Base-by-base conservation (phyloP, 1,140 invertebrate species). In the Diabrotica virgifera region DNA sequence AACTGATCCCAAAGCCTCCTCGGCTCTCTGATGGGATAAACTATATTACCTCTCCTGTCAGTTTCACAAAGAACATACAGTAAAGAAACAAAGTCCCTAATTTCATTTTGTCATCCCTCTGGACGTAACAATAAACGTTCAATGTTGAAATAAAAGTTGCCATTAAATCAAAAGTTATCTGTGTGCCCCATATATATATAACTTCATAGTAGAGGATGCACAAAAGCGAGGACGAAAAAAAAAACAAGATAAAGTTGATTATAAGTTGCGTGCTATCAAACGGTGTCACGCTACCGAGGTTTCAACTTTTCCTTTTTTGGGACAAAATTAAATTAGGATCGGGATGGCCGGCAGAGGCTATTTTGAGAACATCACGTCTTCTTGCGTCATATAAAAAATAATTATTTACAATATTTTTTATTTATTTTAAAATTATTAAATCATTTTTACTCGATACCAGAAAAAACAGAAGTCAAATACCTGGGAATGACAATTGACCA, bases 101-200 rank as follows among this genome's bases (percentile, higher is more conserved):
- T 46, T 46, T 46, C 40, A 46, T 46, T 46, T 46, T 46, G 40
- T 46, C 40, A n/a, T 46, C 40, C 40, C 40, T 46, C 40, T 46
- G 40, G 40, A 46, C 40, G 40, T 46, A 46, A 46, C 40, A 46
- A 46, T 46, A 46, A 46, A 46, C 40, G 40, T 46, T 46, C 40
- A 46, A 46, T 46, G 40, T 46, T 46, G 40, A 46, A 46, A 46
- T 46, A 46, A 46, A 46, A 46, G 40, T 46, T 46, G 40, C 40
- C 40, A 46, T 46, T 46, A 46, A 46, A 46, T 46, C 40, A 46
- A 46, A 46, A 46, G 40, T 46, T 46, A 46, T 46, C 40, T 46
- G 8, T 46, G 8, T 46, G 40, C n/a, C 40, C 40, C 40, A 46
- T 46, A 46, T 46, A 46, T 46, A 24, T 24, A 46, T 46, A 46